Evolutionary conservation across 1,140 invertebrate genomes (phyloP), one percentile per base, ranked within the genome.

Genomic region (Ceratina calcarata): DNA sequence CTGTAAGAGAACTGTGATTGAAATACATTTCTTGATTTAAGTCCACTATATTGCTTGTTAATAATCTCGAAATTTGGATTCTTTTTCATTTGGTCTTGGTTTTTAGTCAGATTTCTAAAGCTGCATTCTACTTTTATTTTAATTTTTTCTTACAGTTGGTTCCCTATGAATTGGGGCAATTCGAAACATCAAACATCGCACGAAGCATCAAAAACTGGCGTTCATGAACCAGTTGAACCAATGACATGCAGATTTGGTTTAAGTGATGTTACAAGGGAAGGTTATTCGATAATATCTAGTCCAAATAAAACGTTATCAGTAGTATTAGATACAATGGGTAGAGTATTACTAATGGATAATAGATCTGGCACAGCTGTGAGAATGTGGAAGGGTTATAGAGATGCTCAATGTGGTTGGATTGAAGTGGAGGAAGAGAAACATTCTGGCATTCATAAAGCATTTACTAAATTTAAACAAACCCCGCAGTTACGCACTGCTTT

Each of bases 311-410:
- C 95, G 22, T 93, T 98, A 4, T 97, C 96, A 7, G 97, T 96
- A 1, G 94, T 98, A 18, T 95, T 96, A 1, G 98, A 99, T 93
- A 95, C 95, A 83, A 95, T 98, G 87, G 98, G 98, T 20, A 94
- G 98, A 85, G 96, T 99, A 0, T 94, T 96, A 65, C 93, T 99
- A 3, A 90, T 99, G 18, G 98, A 99, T 92, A 95, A 97, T 27
- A 94, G 94, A 55, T 95, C 94, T 87, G 97, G 97, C 12, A 94
- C 97, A 71, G 95, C 96, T 22, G 90, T 99, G 22, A 94, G 97
- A 77, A 96, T 99, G 90, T 98, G 98, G 94, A 99, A 99, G 94
- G 98, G 98, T 13, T 99, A 98, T 90, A 94, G 98, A 76, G 97
- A 99, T 92, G 98, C 98, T 12, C 97, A 99, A 89, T 98, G 97